phyloP scores from a whole-genome alignment of 2,797 vertebrate species.

The Lutjanus campechanus region DNA sequence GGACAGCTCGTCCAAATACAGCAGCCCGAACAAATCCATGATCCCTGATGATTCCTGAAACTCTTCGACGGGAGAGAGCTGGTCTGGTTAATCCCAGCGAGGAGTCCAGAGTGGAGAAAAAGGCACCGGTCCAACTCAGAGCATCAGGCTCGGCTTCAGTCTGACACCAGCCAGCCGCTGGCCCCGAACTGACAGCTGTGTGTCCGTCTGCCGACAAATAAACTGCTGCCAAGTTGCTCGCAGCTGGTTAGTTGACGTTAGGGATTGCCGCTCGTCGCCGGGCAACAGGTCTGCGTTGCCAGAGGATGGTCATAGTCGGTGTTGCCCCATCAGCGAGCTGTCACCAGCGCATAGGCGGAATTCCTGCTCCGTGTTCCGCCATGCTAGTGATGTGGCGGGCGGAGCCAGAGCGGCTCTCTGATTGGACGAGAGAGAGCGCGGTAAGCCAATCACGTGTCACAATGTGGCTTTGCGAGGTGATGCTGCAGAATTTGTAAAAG shows the following conservation, averaged over 20 bases:
- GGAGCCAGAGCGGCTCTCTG: slow-evolving; percentile 52
- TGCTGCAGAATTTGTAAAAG: slow-evolving; percentile 26
- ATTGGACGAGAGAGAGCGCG: slow-evolving; percentile 66
- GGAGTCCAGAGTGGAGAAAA: slow-evolving; percentile 3
- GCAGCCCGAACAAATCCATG: slow-evolving; percentile 79
- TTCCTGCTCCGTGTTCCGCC: slow-evolving; percentile 75
- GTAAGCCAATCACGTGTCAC: slow-evolving; percentile 66
- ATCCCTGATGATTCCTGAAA: neutral
- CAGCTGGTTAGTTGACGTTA: slow-evolving; percentile 26
- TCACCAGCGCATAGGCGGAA: slow-evolving; percentile 63
- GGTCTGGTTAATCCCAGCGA: slow-evolving; percentile 1
- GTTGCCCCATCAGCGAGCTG: slow-evolving; percentile 23
- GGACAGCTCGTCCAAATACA: slow-evolving; percentile 84
- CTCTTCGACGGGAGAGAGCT: neutral
- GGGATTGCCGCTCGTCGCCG: slow-evolving; percentile 32
- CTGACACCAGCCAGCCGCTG: slow-evolving; percentile 15
- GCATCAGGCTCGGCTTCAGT: slow-evolving; percentile 66
- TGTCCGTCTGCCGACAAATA: neutral
- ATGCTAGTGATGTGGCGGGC: slow-evolving; percentile 72
- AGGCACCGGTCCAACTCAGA: slow-evolving; percentile 62
- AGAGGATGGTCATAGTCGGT: slow-evolving; percentile 12
- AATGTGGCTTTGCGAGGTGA: slow-evolving; percentile 19
- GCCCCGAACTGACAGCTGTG: slow-evolving; percentile 47
- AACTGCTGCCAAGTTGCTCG: slow-evolving; percentile 9
- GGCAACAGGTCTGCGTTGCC: slow-evolving; percentile 45